Evolutionary conservation across 53 echinoderm and acorn worm species (phyloP), one percentile per base, ranked within the genome.

Genomic region (Antedon mediterranea): DNA sequence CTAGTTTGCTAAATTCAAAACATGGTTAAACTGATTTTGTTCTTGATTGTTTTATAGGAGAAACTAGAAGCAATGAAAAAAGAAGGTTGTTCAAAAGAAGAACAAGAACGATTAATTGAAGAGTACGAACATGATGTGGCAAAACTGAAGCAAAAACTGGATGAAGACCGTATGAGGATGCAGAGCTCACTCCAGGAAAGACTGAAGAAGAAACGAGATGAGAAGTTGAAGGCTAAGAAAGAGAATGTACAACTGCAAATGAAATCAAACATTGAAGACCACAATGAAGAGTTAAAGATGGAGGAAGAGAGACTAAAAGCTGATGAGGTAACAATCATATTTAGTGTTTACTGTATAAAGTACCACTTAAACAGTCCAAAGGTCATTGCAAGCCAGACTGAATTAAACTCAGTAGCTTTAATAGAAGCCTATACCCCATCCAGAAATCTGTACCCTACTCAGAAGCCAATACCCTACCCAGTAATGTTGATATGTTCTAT

Each of bases 161-260:
- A 94, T 85, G 89, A 92, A 20, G 94, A 94, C 71, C 80, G 94
- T 4, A 83, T 94, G 72, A 85, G 94, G 34, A 94, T 94, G 94
- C 91, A 94, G 82, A 89, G 85, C 70, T 89, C 89, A 77, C 74
- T 23, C 7, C 73, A 94, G 92, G 94, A 92, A 71, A 86, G 94
- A 29, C 83, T 94, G 31, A 76, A 78, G 57, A 94, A 92, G 87
- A 83, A 87, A 71, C 81, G 86, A 71, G 91, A 82, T 14, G 94
- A 94, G 79, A 85, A 87, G 71, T 71, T 82, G 74, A 89, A 92
- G 31, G 89, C 89, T 32, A 93, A 93, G 82, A 83, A 83, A 74
- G 87, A 89, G 37, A 81, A 92, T 72, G 85, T 89, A 0, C 74
- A 83, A 71, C 78, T 74, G 30, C 80, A 87, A 78, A 85, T 85